Evolutionary conservation across 2,113 vertebrate genomes (phyloP).

Genomic region (Centropus unirufus): DNA sequence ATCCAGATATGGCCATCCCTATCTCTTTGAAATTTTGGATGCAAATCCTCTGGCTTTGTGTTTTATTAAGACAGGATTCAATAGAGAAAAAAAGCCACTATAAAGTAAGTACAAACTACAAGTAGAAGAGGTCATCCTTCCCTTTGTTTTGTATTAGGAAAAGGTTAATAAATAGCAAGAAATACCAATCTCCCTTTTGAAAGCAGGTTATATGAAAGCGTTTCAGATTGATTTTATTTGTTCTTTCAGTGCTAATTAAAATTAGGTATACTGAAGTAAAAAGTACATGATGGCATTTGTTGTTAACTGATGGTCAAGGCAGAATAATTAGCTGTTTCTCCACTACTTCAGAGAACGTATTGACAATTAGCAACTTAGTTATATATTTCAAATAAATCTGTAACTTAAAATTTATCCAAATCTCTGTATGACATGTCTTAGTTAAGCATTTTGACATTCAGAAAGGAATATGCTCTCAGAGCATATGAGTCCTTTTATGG

Average conservation of each 20-base stretch:
- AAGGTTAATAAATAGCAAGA: too few species aligned
- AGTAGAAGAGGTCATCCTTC: neutral
- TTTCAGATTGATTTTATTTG: neutral
- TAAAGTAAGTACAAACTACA: neutral
- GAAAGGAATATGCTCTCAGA: neutral
- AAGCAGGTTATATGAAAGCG: neutral
- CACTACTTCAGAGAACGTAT: neutral
- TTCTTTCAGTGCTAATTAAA: neutral
- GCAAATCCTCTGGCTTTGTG: neutral
- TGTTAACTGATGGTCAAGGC: neutral
- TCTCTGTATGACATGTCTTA: neutral
- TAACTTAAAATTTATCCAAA: neutral
- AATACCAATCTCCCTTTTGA: neutral
- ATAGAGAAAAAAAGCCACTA: neutral
- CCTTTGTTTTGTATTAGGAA: neutral
- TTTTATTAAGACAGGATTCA: neutral
- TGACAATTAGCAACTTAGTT: neutral
- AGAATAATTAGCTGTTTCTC: neutral
- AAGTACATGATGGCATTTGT: neutral
- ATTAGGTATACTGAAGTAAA: neutral
- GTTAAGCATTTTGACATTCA: neutral
- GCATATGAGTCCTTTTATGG: rapidly evolving
- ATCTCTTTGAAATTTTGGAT: neutral
- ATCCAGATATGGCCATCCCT: neutral
- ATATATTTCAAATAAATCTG: neutral